Evolutionary conservation across 1,140 invertebrate species (phyloP).

Genomic region (Aporrectodea caliginosa): DNA sequence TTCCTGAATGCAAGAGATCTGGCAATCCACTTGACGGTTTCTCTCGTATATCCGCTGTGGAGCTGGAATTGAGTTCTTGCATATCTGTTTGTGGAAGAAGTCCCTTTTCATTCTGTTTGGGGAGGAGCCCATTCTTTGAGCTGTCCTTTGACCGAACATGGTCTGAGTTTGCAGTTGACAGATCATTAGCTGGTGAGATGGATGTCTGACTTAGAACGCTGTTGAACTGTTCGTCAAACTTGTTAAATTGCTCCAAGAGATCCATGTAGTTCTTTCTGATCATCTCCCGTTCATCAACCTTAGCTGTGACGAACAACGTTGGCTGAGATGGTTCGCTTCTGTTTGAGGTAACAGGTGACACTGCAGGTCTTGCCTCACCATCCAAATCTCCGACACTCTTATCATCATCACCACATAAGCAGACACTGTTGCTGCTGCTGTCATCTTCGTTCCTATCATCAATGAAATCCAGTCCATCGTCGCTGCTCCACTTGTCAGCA

Average conservation of each 20-base stretch:
- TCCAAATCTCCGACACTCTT: too few relatives aligned
- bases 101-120: too few relatives aligned
- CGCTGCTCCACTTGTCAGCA: conserved; percentile 5
- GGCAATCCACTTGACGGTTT: neutral
- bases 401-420: neutral
- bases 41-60: neutral
- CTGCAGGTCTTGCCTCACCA: too few relatives aligned
- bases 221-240: conserved; percentile 30
- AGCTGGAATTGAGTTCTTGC: neutral
- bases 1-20: neutral
- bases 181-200: neutral
- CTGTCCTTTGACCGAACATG: neutral
- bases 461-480: conserved; percentile 6
- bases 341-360: neutral
- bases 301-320: neutral
- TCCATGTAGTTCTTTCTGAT: conserved; percentile 23
- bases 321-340: neutral
- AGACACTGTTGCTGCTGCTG: neutral
- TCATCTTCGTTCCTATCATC: neutral
- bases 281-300: neutral
- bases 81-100: neutral
- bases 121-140: neutral
- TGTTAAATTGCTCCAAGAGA: conserved; percentile 22
- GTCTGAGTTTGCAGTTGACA: neutral
- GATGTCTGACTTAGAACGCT: conserved; percentile 24